Evolutionary conservation across 35 echinoderm and acorn worm species (phyloP).

Genomic region (Ophioderma brevispina): DNA sequence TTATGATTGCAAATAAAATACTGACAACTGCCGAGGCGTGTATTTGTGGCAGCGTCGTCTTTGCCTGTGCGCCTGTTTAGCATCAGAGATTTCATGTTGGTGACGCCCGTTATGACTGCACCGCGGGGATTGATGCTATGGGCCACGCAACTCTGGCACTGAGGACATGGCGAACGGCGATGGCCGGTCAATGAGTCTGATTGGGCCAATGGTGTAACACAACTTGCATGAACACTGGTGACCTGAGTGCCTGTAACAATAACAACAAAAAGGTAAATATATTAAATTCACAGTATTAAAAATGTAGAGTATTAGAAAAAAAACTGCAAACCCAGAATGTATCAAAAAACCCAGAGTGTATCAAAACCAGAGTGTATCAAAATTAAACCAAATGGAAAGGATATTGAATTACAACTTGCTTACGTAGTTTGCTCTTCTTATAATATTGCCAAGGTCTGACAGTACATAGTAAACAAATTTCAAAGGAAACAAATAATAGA

Average conservation of each 20-base stretch:
- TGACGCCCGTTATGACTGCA: slow-evolving; percentile 74
- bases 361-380: no score
- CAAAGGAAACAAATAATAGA: no score
- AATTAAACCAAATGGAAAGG: no score
- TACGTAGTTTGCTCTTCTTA: no score
- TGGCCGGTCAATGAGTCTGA: slow-evolving; percentile 61
- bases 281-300: no score
- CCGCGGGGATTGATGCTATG: slow-evolving; percentile 12
- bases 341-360: no score
- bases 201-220: slow-evolving; percentile 94
- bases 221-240: slow-evolving; percentile 99
- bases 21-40: slow-evolving; percentile 46
- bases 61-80: slow-evolving; percentile 10
- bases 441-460: no score
- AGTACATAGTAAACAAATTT: no score
- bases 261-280: no score
- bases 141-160: slow-evolving; percentile 33
- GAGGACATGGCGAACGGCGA: slow-evolving; percentile 68
- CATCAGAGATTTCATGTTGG: slow-evolving; percentile 79
- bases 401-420: no score
- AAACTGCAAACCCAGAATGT: no score
- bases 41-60: background rate
- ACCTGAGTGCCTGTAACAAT: slow-evolving; percentile 90
- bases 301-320: no score
- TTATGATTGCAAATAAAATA: slow-evolving; percentile 29